Base-by-base conservation (phyloP, 2,888 invertebrate genomes). In the Drosophila nr. medialis region DNA sequence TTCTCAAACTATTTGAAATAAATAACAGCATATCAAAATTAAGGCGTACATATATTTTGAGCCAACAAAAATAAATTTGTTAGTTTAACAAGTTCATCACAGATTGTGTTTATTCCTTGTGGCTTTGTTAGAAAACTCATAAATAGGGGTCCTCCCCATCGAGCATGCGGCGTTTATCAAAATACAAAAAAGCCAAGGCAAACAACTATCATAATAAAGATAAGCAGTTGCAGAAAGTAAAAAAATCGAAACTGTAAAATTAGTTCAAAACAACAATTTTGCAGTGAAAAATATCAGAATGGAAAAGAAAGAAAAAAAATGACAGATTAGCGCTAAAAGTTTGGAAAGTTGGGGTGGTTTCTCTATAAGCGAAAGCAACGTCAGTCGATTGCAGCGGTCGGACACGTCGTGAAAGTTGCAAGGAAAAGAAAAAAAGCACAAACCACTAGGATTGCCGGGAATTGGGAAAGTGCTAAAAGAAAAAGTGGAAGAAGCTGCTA, bases 381-480 rank as follows among this genome's bases (percentile, higher is more conserved):
- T 64, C 63, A 83, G 67, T 75, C 83, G 74, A 81, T 86, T 74
- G 81, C 66, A 62, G 71, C 62, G 67, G 74, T 65, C 32, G 81
- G 75, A 80, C 75, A 67, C 82, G 80, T 80, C 80, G 71, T 64
- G 72, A 78, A 83, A 83, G 81, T 83, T 76, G 66, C 68, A 63
- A 64, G 21, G 3, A 18, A 13, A 42, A 42, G 1, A 21, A 21
- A 11, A 13, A n/a, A 7, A 6, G 1, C 61, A 67, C 50, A 50
- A 74, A 60, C 54, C 38, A 11, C 59, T 61, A 8, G 66, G 78
- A 78, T 78, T 68, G 72, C 56, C 71, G 79, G 75, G 84, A 84
- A 85, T 85, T 85, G 84, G 73, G 82, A 80, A 84, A 86, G 79
- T 81, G 71, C 76, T 67, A 59, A 70, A 55, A 55, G 66, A 61